Percentiles rank a stretch among this genome's conserved stretches.
phyloP scores from a whole-genome alignment of 2,113 vertebrate genomes.

The Enhydra lutris region DNA sequence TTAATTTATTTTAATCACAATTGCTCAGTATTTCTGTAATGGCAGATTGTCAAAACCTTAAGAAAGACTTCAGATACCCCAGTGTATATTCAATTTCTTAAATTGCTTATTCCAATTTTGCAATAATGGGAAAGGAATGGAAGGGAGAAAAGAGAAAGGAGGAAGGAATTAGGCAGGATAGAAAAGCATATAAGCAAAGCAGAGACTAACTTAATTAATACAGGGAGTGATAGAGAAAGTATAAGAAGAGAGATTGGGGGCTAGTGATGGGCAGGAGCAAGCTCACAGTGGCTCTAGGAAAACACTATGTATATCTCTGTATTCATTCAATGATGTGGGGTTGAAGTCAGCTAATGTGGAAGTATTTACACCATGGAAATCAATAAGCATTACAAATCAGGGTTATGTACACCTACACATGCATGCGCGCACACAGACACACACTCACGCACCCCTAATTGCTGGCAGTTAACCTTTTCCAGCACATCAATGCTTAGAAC shows the following conservation, averaged over 20 bases:
- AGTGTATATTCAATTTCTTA: constrained; percentile 13
- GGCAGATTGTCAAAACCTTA: constrained; percentile 26
- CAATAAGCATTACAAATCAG: background rate
- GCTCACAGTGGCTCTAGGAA: rapidly evolving
- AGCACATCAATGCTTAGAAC: background rate
- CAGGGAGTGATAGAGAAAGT: too few species aligned
- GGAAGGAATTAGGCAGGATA: background rate
- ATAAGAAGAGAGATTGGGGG: rapidly evolving
- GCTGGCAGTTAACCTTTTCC: background rate
- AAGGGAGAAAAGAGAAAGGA: background rate
- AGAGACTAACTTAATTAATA: background rate
- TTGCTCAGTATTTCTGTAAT: background rate
- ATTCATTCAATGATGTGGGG: background rate
- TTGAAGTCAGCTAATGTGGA: background rate
- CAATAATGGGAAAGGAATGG: background rate
- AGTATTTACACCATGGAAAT: background rate
- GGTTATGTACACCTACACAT: background rate
- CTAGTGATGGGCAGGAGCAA: background rate
- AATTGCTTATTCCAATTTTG: constrained; percentile 1
- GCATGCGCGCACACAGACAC: rapidly evolving
- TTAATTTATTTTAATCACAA: constrained; percentile 66
- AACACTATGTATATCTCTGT: background rate
- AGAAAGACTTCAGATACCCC: constrained; percentile 31
- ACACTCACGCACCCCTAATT: background rate
- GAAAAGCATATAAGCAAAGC: background rate